phyloP scores from a whole-genome alignment of 30 jellyfish, hydroid and myxozoan species.

The Rhopilema esculentum region DNA sequence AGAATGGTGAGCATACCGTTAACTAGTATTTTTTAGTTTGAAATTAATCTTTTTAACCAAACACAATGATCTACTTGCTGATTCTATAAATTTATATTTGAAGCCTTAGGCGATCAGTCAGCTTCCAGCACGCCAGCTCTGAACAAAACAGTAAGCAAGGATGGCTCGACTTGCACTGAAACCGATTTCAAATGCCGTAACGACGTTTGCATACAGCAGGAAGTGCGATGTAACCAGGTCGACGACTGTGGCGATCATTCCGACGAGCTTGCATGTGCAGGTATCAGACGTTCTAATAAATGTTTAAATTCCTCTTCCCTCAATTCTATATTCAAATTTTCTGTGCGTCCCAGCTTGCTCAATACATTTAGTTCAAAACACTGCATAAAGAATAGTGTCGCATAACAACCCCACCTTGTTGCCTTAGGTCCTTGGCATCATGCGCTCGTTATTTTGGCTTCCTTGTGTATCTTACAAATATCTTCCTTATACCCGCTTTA shows the following conservation, averaged over 20 bases:
- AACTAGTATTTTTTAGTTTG: too few relatives aligned
- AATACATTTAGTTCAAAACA: not conserved
- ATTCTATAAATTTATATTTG: too few relatives aligned
- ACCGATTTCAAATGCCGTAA: slow-evolving; percentile 65
- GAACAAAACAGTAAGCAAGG: slow-evolving; percentile 26
- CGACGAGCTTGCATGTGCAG: slow-evolving; percentile 78
- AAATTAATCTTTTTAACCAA: too few relatives aligned
- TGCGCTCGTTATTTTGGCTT: too few relatives aligned
- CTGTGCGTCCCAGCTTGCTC: not conserved
- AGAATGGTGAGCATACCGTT: too few relatives aligned
- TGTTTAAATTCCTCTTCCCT: too few relatives aligned
- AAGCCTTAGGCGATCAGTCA: not conserved
- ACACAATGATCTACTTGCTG: too few relatives aligned
- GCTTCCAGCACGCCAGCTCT: not conserved
- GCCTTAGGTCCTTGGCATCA: too few relatives aligned
- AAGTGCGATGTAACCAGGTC: slow-evolving; percentile 56
- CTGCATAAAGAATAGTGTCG: too few relatives aligned
- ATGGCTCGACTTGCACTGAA: slow-evolving; percentile 53
- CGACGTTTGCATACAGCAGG: slow-evolving; percentile 43
- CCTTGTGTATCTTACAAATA: too few relatives aligned
- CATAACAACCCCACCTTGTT: too few relatives aligned
- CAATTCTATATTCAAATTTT: not conserved
- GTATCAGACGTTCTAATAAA: slow-evolving; percentile 25
- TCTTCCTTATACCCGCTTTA: too few relatives aligned
- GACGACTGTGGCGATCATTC: slow-evolving; percentile 79